A percentile compares a stretch with the other conserved stretches of the same genome.
Evolutionary conservation across 1,140 invertebrate genomes (phyloP).

Genomic region (Heliconius hermathena): DNA sequence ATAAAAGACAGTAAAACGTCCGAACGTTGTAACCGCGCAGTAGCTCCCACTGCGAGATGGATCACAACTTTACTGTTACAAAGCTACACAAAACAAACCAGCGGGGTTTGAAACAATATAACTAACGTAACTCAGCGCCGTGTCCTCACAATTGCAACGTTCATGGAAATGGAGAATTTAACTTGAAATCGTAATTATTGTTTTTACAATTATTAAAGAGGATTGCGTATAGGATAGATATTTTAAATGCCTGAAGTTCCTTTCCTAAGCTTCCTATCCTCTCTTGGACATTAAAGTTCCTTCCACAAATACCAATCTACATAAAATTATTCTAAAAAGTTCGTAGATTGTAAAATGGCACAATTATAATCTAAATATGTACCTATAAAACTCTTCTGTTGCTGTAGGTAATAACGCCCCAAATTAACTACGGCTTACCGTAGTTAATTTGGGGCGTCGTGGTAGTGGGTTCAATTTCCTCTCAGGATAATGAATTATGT

Average conservation of each 20-base stretch:
- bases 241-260: not conserved
- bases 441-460: no score
- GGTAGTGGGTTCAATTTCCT: no score
- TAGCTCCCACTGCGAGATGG: constrained; percentile 61
- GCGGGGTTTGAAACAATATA: constrained; percentile 46
- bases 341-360: no score
- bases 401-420: no score
- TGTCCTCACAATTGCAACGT: constrained; percentile 37
- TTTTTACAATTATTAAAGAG: not conserved
- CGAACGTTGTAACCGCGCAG: constrained; percentile 54
- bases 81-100: constrained; percentile 40
- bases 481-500: no score
- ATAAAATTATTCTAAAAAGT: no score
- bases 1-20: constrained; percentile 41
- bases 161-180: constrained; percentile 43
- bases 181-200: not conserved
- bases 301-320: no score
- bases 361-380: no score
- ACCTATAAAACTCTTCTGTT: no score
- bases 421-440: no score
- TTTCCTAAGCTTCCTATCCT: no score
- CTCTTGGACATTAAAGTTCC: no score
- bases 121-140: constrained; percentile 41
- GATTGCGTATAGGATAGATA: not conserved
- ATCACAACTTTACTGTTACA: constrained; percentile 45